Evolutionary conservation across 2,888 invertebrate genomes (phyloP).

Genomic region (Mythimna lalbum): DNA sequence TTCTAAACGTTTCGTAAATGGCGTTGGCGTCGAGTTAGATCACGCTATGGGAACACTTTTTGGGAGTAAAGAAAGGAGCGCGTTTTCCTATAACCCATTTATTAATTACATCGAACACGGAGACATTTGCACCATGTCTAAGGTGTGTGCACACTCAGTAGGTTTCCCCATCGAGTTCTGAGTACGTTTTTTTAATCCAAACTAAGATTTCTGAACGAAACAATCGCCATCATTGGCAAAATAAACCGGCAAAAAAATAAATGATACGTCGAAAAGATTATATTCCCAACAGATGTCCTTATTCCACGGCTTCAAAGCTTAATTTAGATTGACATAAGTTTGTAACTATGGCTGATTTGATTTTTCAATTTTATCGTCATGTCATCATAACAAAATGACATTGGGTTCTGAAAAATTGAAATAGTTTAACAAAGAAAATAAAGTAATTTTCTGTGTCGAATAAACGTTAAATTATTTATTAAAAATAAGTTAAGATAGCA

Average conservation of each 20-base stretch:
- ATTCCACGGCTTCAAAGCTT: accelerated
- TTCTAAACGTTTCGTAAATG: too few relatives aligned
- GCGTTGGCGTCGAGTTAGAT: too few relatives aligned
- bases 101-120: too few relatives aligned
- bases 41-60: too few relatives aligned
- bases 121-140: too few relatives aligned
- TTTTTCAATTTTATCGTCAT: not conserved
- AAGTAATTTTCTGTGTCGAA: not conserved
- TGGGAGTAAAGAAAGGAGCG: too few relatives aligned
- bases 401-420: not conserved
- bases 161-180: not conserved
- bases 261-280: not conserved
- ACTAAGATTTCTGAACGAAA: constrained; percentile 23
- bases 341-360: not conserved
- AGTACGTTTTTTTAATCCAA: not conserved
- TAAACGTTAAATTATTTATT: not conserved
- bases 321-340: not conserved
- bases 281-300: not conserved
- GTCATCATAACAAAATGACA: constrained; percentile 7
- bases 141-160: too few relatives aligned
- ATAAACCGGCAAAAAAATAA: constrained; percentile 11
- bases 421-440: constrained; percentile 7
- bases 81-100: too few relatives aligned
- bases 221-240: not conserved
- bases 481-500: not conserved